Percentiles rank a stretch among this genome's conserved stretches.
Evolutionary conservation across 1,140 invertebrate genomes (phyloP).

Genomic region (Oncopodura yosiiana): DNA sequence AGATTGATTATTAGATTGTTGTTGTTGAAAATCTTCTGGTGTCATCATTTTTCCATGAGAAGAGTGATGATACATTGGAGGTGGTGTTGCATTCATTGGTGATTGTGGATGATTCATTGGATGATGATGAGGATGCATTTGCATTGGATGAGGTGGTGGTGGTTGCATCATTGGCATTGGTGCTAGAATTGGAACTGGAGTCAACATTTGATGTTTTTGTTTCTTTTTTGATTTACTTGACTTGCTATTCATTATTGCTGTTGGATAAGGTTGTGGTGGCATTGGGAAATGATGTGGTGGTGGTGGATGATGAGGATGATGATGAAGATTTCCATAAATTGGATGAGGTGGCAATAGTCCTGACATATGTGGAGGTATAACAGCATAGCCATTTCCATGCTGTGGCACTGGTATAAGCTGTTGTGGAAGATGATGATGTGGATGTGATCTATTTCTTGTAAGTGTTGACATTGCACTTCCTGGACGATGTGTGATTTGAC

Average conservation of each 20-base stretch:
- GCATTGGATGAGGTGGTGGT: too few species aligned
- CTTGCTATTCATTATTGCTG: too few species aligned
- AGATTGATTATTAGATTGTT: too few species aligned
- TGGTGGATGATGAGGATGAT: too few species aligned
- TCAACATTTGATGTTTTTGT: conserved; percentile 22
- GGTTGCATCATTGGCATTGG: conserved; percentile 25
- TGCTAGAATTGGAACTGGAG: conserved; percentile 25
- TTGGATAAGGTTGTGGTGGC: conserved; percentile 23
- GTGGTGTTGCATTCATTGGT: conserved; percentile 37
- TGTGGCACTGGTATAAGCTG: conserved; percentile 35
- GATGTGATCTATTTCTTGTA: conserved; percentile 31
- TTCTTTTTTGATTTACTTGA: conserved; percentile 33
- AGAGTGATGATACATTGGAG: conserved; percentile 31
- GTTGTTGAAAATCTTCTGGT: conserved; percentile 32
- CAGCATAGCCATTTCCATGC: conserved; percentile 29
- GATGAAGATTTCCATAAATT: conserved; percentile 36
- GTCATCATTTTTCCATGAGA: conserved; percentile 13
- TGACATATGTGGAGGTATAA: conserved; percentile 33
- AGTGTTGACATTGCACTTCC: conserved; percentile 34
- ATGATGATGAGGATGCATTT: conserved; percentile 34
- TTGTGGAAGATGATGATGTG: conserved; percentile 30
- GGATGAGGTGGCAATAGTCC: conserved; percentile 34
- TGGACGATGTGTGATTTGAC: conserved; percentile 35
- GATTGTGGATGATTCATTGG: conserved; percentile 35
- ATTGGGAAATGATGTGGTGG: conserved; percentile 31